A percentile compares a stretch with the other conserved stretches of the same genome.
Evolutionary conservation across 2,797 vertebrate genomes (phyloP).

Genomic region (Carduelis carduelis): DNA sequence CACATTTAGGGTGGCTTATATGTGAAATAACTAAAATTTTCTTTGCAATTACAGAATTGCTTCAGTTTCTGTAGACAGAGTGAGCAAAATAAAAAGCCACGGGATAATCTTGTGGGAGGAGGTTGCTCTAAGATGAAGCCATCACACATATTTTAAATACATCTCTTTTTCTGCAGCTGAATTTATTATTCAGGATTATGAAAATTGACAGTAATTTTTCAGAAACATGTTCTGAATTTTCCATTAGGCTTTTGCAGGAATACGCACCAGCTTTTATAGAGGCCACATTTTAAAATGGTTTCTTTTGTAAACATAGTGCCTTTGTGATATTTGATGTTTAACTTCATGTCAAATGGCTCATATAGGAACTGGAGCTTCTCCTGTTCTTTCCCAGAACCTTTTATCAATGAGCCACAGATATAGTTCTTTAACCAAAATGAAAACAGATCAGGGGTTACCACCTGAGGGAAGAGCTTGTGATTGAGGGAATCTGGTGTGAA

Average conservation of each 20-base stretch:
- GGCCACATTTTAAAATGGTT: not conserved
- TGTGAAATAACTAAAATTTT: not conserved
- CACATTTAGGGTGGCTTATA: not conserved
- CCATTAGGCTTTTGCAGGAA: not conserved
- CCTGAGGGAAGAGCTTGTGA: not conserved
- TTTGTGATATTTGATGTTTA: not conserved
- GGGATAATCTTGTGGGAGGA: not conserved
- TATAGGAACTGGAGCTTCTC: not conserved
- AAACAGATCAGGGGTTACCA: not conserved
- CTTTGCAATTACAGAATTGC: not conserved
- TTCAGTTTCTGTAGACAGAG: not conserved
- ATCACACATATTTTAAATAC: not conserved
- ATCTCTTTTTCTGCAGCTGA: not conserved
- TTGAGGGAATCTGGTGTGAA: not conserved
- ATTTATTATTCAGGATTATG: not conserved
- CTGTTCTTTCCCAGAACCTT: not conserved
- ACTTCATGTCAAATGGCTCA: not conserved
- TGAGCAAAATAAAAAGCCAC: not conserved
- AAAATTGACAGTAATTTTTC: not conserved
- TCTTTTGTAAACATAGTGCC: not conserved
- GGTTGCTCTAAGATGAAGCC: not conserved
- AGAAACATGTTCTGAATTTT: not conserved
- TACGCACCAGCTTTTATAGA: not conserved
- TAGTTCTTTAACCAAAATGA: not conserved
- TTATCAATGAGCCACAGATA: not conserved